phyloP scores from a whole-genome alignment of 2,797 vertebrate species.

The Avahi laniger region DNA sequence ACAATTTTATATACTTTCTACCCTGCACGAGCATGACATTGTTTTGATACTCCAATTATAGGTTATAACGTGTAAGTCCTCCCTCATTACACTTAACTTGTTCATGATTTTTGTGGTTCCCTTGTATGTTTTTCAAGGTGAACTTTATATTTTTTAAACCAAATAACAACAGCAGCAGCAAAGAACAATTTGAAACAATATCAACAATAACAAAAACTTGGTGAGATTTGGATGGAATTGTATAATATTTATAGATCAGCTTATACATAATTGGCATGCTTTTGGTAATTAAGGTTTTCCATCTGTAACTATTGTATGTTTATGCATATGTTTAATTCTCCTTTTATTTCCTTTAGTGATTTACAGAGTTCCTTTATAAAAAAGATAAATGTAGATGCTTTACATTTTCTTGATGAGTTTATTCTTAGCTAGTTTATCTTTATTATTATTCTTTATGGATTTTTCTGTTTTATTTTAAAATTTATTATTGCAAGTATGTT shows the following conservation, averaged over 20 bases:
- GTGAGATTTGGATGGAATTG: neutral
- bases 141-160: neutral
- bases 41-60: neutral
- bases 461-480: neutral
- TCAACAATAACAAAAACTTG: neutral
- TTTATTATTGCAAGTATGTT: neutral
- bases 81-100: neutral
- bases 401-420: neutral
- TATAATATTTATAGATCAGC: neutral
- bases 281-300: neutral
- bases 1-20: neutral
- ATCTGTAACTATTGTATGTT: neutral
- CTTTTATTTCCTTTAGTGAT: neutral
- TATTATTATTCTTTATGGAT: neutral
- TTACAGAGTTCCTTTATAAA: neutral
- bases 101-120: neutral
- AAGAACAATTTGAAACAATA: neutral
- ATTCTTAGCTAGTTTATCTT: neutral
- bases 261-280: neutral
- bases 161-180: neutral
- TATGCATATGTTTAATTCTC: neutral
- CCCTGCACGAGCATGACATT: neutral
- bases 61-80: neutral
- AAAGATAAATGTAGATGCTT: neutral
- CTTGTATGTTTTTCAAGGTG: neutral